Conservation (phyloP, 2,797 vertebrate genomes). For the Pteropus rufus region DNA sequence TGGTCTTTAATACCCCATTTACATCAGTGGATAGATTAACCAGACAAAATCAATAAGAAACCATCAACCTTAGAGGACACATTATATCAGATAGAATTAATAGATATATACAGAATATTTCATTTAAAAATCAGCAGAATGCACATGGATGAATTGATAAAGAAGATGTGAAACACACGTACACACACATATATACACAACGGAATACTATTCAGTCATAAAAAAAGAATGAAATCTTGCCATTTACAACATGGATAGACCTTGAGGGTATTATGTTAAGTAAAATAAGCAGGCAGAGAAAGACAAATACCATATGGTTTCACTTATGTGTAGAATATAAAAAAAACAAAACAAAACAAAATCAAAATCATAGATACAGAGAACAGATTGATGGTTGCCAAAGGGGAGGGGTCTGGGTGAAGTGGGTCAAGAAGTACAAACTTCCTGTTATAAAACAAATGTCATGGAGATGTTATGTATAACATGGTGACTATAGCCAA, state of each 20-base stretch:
- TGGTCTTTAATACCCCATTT: neutral
- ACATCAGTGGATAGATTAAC: neutral
- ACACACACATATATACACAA: neutral
- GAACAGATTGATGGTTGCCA: neutral
- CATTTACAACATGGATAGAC: no score
- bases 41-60: neutral
- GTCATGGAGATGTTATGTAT: neutral
- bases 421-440: neutral
- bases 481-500: neutral
- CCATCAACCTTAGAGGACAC: neutral
- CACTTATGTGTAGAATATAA: no score
- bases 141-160: neutral
- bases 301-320: no score
- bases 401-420: neutral
- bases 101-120: neutral
- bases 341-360: neutral
- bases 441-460: neutral
- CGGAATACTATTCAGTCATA: neutral
- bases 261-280: no score
- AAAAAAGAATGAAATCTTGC: neutral
- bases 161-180: neutral
- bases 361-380: neutral
- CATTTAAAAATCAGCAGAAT: neutral
- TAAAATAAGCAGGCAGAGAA: no score
- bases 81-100: neutral